These are phyloP conservation scores for Sphaerophoria taeniata DNA, from an alignment of 2,888 invertebrate species.

Conservation along the genomic window DNA sequence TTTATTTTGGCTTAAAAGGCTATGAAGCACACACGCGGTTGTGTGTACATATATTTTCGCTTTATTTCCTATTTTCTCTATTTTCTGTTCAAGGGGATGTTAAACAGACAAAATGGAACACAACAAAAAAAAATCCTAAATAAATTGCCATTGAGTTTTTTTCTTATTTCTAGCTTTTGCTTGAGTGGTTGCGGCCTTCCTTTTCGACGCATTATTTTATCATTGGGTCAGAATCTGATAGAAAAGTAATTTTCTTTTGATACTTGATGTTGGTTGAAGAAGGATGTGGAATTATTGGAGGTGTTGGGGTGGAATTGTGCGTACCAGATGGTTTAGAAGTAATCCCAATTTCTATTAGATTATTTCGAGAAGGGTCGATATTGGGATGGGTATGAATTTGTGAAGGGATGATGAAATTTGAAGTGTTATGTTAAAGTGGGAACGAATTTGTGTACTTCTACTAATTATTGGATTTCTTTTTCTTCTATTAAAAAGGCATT, in stretches of 20 bases:
- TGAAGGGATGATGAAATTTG: no score
- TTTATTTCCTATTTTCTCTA: background rate
- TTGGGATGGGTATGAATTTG: no score
- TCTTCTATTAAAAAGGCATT: no score
- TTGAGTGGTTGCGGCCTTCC: slow-evolving; percentile 27
- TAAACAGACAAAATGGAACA: no score
- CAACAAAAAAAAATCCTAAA: background rate
- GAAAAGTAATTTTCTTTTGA: slow-evolving; percentile 30
- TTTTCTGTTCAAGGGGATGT: background rate
- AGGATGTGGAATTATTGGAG: background rate
- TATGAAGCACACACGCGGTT: slow-evolving; percentile 28
- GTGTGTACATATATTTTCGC: background rate
- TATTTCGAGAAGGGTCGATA: background rate
- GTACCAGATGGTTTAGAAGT: slow-evolving; percentile 24
- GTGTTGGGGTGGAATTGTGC: slow-evolving; percentile 28
- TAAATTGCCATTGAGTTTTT: slow-evolving; percentile 24
- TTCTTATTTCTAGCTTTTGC: background rate
- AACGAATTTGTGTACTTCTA: no score
- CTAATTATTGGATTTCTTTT: no score
- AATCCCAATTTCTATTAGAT: slow-evolving; percentile 1
- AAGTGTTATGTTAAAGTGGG: no score
- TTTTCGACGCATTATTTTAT: slow-evolving; percentile 16
- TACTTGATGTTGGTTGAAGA: background rate
- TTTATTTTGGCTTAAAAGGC: slow-evolving; percentile 29
- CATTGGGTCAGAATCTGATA: slow-evolving; percentile 34